Evolutionary conservation across 1,140 invertebrate species (phyloP), one percentile per base, ranked within the genome.

Genomic region (Homarus americanus): DNA sequence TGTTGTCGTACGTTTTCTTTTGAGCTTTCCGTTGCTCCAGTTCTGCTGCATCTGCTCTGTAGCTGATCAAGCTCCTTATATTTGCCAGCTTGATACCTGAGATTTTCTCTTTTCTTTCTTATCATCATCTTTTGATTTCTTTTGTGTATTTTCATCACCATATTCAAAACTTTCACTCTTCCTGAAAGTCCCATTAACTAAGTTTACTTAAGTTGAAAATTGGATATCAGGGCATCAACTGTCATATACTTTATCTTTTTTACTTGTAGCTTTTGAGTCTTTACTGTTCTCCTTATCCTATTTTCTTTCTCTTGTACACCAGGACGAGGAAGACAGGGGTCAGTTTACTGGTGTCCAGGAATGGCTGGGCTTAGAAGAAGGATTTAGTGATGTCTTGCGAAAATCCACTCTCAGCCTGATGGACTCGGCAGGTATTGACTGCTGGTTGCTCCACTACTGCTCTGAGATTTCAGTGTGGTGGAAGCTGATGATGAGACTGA

Each of bases 41-140:
- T 91, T 95, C 95, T 95, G 95, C 86, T 96, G 95, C 41, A 97
- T 95, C 87, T 97, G 97, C 93, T 96, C 96, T 0, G 96, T 95
- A 1, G 97, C 97, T 94, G 97, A 93, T 97, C 97, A 36, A 97
- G 94, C 93, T 97, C 96, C 97, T 97, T 91, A 97, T 97, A 93
- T 96, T 97, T 0, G 96, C 96, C n/a, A 97, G 94, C 86, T 95
- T 38, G 96, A 96, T 12, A 96, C 93, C 15, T 95, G 95, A 0
- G 96, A 96, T 82, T 94, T 95, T 38, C 96, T 94, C 93, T 96
- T 96, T 32, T 90, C 87, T 15, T 91, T 92, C 53, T 85, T 85
- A 32, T 91, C 82, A 32, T 91, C 82, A 24, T 91, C 89, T 69
- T 91, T 91, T 34, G 76, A 41, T 49, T 84, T 85, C 32, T 78